A percentile compares a stretch with the other conserved stretches of the same genome.
phyloP scores from a whole-genome alignment of 2,113 vertebrate species.

The Notarius quadriscutis region DNA sequence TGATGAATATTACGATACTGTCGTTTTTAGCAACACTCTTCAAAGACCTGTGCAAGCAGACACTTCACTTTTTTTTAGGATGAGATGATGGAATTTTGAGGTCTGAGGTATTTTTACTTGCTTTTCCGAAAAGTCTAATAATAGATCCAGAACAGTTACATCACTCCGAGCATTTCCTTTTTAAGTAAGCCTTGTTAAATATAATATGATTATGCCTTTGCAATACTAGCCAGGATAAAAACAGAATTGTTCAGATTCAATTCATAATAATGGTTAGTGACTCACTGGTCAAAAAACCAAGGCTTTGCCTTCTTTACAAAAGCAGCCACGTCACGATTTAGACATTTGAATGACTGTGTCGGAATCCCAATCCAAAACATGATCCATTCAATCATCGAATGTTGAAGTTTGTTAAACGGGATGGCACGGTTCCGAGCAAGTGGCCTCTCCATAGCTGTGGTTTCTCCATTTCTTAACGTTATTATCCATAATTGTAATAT shows the following conservation, averaged over 20 bases:
- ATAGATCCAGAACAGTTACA: not conserved
- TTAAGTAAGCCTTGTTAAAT: not conserved
- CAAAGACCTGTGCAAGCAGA: not conserved
- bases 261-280: not conserved
- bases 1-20: not conserved
- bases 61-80: not conserved
- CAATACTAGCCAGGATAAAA: not conserved
- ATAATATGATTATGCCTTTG: not conserved
- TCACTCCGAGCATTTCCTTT: not conserved
- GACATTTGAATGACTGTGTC: not conserved
- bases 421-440: not conserved
- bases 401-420: not conserved
- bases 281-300: not conserved
- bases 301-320: constrained; percentile 10
- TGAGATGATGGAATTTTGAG: not conserved
- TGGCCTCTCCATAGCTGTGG: not conserved
- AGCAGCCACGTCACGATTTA: not conserved
- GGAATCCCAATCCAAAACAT: not conserved
- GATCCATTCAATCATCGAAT: not conserved
- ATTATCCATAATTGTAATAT: not conserved
- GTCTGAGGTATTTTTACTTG: not conserved
- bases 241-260: not conserved
- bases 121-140: constrained; percentile 14
- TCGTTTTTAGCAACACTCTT: not conserved
- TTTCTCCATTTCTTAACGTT: not conserved